A percentile compares a stretch with the other conserved stretches of the same genome.
Conservation (phyloP, 1,140 invertebrate genomes). For the Ditylenchus dipsaci region DNA sequence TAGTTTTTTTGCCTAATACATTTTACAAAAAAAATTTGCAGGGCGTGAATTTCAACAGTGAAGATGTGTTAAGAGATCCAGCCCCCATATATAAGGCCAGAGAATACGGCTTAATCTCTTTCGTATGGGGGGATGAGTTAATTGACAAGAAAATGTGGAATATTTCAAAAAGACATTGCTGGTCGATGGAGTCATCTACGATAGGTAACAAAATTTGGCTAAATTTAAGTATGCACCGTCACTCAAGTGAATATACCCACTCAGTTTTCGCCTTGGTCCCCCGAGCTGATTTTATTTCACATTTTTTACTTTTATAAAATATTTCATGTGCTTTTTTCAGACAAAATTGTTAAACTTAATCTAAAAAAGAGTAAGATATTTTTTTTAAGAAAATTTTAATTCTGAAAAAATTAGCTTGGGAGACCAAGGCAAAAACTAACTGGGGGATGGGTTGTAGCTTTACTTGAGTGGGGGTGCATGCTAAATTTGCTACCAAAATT, state of each 20-base stretch:
- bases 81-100: constrained; percentile 47
- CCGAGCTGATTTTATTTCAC: not conserved
- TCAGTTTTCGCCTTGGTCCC: constrained; percentile 1
- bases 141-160: constrained; percentile 50
- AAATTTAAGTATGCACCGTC: not conserved
- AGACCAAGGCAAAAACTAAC: too few relatives aligned
- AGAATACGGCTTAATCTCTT: constrained; percentile 51
- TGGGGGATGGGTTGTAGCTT: too few relatives aligned
- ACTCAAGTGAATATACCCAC: too few relatives aligned
- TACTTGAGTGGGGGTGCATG: too few relatives aligned
- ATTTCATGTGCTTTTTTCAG: not conserved
- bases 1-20: not conserved
- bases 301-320: not conserved
- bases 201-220: too few relatives aligned
- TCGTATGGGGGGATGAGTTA: constrained; percentile 57
- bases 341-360: too few relatives aligned
- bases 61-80: constrained; percentile 43
- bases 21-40: constrained; percentile 5
- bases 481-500: too few relatives aligned
- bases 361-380: too few relatives aligned
- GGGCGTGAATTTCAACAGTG: constrained; percentile 56
- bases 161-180: constrained; percentile 54
- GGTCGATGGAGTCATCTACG: constrained; percentile 57
- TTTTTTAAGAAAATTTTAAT: too few relatives aligned
- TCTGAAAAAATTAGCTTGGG: too few relatives aligned